Conservation (phyloP, 2,888 invertebrate genomes). For the Nemurella pictetii region DNA sequence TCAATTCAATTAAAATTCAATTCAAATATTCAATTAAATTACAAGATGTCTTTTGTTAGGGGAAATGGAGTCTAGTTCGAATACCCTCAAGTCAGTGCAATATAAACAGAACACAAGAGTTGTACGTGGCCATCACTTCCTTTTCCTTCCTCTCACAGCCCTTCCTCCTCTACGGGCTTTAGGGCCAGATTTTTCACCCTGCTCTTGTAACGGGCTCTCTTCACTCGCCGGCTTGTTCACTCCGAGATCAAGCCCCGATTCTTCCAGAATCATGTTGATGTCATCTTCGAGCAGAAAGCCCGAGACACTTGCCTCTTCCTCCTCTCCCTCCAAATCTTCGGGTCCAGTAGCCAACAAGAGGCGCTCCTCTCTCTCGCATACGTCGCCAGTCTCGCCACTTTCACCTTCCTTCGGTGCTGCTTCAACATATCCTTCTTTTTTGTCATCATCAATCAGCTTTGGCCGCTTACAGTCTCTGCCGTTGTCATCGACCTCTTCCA, state of each 20-base stretch:
- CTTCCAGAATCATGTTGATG: neutral
- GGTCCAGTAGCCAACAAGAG: neutral
- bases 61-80: too few species aligned
- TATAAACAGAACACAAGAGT: too few species aligned
- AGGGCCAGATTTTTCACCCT: neutral
- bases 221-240: neutral
- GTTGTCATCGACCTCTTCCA: neutral
- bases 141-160: neutral
- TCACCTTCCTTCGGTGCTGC: neutral
- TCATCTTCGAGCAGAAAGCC: neutral
- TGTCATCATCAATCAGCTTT: neutral
- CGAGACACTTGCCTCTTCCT: slow-evolving; percentile 69
- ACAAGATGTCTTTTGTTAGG: too few species aligned
- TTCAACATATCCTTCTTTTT: neutral
- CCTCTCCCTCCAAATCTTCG: slow-evolving; percentile 63
- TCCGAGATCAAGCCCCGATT: neutral
- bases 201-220: neutral
- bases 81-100: too few species aligned
- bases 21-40: too few species aligned
- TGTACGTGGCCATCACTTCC: neutral
- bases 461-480: neutral
- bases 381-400: too few species aligned
- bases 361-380: neutral
- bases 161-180: neutral
- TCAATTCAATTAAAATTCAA: too few species aligned